Conservation (phyloP, 1,140 invertebrate genomes). For the Bombyx mandarina region DNA sequence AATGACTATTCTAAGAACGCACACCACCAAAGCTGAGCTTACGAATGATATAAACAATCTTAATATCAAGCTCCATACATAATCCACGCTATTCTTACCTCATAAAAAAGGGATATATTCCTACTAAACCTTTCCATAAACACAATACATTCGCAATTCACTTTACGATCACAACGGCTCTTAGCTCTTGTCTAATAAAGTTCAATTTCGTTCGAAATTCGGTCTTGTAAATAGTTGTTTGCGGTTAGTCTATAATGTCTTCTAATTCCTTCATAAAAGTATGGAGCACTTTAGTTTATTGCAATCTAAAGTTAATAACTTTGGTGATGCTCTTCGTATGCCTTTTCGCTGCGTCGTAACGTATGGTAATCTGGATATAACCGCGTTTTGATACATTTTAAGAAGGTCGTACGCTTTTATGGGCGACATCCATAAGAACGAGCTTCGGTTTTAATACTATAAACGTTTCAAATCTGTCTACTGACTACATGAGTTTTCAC, state of each 20-base stretch:
- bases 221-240: conserved; percentile 10
- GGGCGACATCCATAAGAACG: too few species aligned
- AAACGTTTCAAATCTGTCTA: too few species aligned
- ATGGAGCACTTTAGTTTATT: conserved; percentile 61
- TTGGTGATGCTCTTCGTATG: conserved; percentile 36
- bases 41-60: conserved; percentile 41
- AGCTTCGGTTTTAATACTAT: too few species aligned
- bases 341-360: conserved; percentile 17
- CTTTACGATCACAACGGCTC: conserved; percentile 4
- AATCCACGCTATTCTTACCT: conserved; percentile 55
- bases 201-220: conserved; percentile 14
- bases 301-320: conserved; percentile 66
- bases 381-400: too few species aligned
- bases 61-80: conserved; percentile 53
- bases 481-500: too few species aligned
- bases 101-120: conserved; percentile 64
- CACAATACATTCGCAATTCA: conserved; percentile 31
- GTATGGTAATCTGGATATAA: too few species aligned
- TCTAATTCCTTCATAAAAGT: conserved; percentile 61
- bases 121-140: conserved; percentile 61
- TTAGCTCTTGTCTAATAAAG: conserved; percentile 17
- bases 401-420: too few species aligned
- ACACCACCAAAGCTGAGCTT: neutral
- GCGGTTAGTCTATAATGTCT: conserved; percentile 34
- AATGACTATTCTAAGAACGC: neutral